Conservation (phyloP, 2,888 invertebrate species). For the Chouioia cunea region DNA sequence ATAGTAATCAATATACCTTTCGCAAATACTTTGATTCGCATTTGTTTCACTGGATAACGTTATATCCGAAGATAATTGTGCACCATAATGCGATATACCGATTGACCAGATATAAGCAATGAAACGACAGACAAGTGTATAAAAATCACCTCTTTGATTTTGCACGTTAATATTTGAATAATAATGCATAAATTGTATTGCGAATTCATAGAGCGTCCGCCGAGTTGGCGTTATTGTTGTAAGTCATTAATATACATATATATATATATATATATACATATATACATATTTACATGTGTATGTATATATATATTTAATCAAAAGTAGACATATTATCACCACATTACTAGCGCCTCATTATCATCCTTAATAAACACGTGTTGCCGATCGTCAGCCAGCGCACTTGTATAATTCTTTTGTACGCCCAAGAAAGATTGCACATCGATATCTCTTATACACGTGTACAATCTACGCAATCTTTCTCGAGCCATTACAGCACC, state of each 20-base stretch:
- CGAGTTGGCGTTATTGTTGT: constrained; percentile 15
- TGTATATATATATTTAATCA: too few species aligned
- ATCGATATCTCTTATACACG: not conserved
- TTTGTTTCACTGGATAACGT: constrained; percentile 1
- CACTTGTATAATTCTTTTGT: not conserved
- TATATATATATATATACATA: too few species aligned
- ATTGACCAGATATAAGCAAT: not conserved
- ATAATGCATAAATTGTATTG: constrained; percentile 26
- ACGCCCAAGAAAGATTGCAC: constrained; percentile 10
- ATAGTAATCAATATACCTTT: not conserved
- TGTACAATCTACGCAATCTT: not conserved
- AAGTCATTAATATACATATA: constrained; percentile 14
- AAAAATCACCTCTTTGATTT: constrained; percentile 6
- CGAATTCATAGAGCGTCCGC: constrained; percentile 1
- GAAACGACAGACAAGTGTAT: constrained; percentile 14
- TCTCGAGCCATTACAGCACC: not conserved
- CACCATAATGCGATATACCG: not conserved
- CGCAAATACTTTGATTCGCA: not conserved
- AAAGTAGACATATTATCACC: not conserved
- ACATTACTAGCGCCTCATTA: constrained; percentile 8
- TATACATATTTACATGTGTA: too few species aligned
- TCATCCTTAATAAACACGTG: constrained; percentile 15
- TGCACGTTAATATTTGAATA: constrained; percentile 7
- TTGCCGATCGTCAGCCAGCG: not conserved
- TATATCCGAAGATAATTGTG: not conserved